Base-by-base conservation (phyloP, 2,888 invertebrate species). In the Cinara cedri region DNA sequence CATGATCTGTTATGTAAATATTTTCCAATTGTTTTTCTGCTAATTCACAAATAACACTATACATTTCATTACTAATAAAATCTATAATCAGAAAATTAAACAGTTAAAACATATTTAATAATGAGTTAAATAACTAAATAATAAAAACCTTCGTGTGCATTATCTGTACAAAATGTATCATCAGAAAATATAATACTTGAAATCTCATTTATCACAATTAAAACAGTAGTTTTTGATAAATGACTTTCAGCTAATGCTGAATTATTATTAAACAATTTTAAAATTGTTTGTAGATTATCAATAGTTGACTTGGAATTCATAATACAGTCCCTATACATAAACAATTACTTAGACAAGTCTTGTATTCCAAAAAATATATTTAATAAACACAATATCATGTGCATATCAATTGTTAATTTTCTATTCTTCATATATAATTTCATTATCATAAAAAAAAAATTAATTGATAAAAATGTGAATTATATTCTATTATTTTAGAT, bases 151-250 rank as follows among this genome's bases (percentile, higher is more conserved):
- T 66, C 49, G 10, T 21, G 44, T 16, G 9, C 46, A 57, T 46
- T 57, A 46, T 60, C 19, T 19, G 46, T 42, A 26, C 26, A 57
- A 55, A 19, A 44, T 19, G 19, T 1, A 49, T 66, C 26, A 21
- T 78, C 57, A 4, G 70, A 49, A 60, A 68, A 34, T 49, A 78
- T 19, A 46, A 78, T 68, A 49, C 6, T 78, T 51, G 19, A 13
- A 3, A 78, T 78, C 9, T 78, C 78, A 60, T 78, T 78, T 16
- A 78, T 60, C 8, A 78, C 78, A 49, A 78, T 68, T 13, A 78
- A 68, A 49, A 78, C 51, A 51, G 26, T 70, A 21, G 78, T 78
- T 78, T 70, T 70, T 34, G 78, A 68, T 49, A 60, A 11, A 42
- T 60, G 34, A 51, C 26, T 70, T 19, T 70, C 49, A 19, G 16